These are phyloP conservation scores for Manis pentadactyla DNA, from an alignment of 2,797 vertebrate genomes.

Conservation along the genomic window DNA sequence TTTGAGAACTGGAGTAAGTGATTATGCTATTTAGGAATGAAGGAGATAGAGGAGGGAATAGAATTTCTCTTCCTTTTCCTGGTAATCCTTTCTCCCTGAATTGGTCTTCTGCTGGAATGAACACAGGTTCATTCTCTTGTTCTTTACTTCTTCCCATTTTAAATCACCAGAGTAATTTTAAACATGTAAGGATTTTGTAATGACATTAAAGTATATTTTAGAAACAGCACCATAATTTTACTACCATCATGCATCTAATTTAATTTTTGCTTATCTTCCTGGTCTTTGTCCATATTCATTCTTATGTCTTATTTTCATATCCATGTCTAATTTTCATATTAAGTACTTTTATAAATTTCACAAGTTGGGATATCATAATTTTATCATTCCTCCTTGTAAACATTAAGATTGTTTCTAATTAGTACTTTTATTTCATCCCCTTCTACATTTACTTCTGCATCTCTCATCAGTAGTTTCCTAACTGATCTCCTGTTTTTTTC, in stretches of 20 bases:
- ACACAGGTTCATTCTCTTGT: neutral
- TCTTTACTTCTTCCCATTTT: neutral
- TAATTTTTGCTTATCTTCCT: neutral
- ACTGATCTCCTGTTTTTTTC: neutral
- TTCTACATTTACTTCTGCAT: neutral
- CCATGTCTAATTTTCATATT: neutral
- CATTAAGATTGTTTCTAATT: neutral
- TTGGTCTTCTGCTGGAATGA: neutral
- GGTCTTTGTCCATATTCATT: neutral
- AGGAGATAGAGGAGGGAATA: neutral
- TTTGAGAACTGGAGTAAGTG: neutral
- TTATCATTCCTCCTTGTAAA: neutral
- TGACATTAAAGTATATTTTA: neutral
- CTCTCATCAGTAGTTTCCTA: neutral
- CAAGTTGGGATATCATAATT: neutral
- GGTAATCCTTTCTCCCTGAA: neutral
- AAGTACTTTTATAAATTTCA: neutral
- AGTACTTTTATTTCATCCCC: neutral
- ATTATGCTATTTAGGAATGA: neutral
- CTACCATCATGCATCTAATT: neutral
- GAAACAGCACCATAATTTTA: neutral
- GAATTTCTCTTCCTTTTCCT: neutral
- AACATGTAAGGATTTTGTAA: neutral
- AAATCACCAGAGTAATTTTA: neutral
- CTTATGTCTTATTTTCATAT: neutral